Evolutionary conservation across 2,888 invertebrate genomes (phyloP).

Genomic region (Trypoxylon attenuatum): DNA sequence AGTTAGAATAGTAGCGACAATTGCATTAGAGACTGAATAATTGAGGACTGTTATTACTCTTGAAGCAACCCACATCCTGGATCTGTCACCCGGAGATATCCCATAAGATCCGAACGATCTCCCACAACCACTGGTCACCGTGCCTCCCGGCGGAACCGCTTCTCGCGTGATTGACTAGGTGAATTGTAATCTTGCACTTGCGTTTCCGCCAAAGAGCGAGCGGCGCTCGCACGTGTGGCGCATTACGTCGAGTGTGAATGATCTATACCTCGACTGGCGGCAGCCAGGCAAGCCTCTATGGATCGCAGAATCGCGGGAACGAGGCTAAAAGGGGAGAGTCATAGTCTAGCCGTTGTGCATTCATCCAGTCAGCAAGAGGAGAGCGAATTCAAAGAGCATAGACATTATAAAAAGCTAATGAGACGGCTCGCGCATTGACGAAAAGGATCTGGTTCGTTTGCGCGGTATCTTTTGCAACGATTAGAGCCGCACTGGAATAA

Average conservation of each 20-base stretch:
- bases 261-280: background rate
- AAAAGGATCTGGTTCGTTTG: background rate
- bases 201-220: background rate
- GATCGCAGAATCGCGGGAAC: background rate
- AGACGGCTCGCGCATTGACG: background rate
- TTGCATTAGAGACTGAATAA: too few relatives aligned
- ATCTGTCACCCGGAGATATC: too few relatives aligned
- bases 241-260: background rate
- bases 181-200: background rate
- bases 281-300: background rate
- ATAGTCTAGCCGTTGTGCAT: background rate
- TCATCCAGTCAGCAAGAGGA: too few relatives aligned
- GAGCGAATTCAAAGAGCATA: background rate
- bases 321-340: background rate
- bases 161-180: constrained; percentile 1
- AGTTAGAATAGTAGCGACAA: too few relatives aligned
- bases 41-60: too few relatives aligned
- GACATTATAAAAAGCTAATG: background rate
- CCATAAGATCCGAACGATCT: too few relatives aligned
- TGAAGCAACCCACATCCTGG: too few relatives aligned
- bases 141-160: too few relatives aligned
- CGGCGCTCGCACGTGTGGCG: background rate
- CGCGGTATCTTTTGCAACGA: background rate
- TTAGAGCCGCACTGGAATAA: constrained; percentile 3
- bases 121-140: too few relatives aligned